Evolutionary conservation across 2,888 invertebrate genomes (phyloP), one percentile per base, ranked within the genome.

Genomic region (Andrena chrysosceles): DNA sequence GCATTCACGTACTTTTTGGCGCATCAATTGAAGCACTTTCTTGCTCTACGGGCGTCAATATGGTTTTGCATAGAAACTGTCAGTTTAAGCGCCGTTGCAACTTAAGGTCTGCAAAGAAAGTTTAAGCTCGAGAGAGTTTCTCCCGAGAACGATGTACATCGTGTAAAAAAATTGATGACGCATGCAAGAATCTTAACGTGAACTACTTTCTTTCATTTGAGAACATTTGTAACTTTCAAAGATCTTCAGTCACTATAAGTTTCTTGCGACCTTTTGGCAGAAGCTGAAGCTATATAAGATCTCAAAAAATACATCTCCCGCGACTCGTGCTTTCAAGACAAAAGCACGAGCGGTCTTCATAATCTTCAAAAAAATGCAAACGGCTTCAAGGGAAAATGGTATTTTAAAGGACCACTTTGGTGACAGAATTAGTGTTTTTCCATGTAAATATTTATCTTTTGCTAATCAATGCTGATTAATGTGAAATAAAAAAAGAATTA

Each of bases 311-410:
- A 23, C 13, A 68, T 26, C 54, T 68, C 10, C 60, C 23, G 33
- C 52, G 52, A 42, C 33, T 52, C 42, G 29, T 35, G 35, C 29
- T 29, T 48, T 52, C n/a, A 16, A 42, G 26, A 26, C 71, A 10
- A 35, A 66, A 54, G 20, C 29, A 64, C 10, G n/a, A n/a, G 33
- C 49, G 26, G 49, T 29, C 33, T 33, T 72, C 20, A 54, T 35
- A 56, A 42, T 56, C 31, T 67, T 35, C 23, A 52, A 35, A 26
- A 3, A 33, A 52, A 64, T 62, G 60, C 20, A 71, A 62, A 71
- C 2, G 23, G 48, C 31, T 29, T 64, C 33, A 13, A 64, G 23
- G 10, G 13, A 64, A 33, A 13, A 20, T 26, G 52, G n/a, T 4
- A 62, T 64, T 64, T 64, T n/a, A 33, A 33, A 72, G 31, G 10